Conservation (phyloP, 2,888 invertebrate species). For the Ametastegia equiseti region DNA sequence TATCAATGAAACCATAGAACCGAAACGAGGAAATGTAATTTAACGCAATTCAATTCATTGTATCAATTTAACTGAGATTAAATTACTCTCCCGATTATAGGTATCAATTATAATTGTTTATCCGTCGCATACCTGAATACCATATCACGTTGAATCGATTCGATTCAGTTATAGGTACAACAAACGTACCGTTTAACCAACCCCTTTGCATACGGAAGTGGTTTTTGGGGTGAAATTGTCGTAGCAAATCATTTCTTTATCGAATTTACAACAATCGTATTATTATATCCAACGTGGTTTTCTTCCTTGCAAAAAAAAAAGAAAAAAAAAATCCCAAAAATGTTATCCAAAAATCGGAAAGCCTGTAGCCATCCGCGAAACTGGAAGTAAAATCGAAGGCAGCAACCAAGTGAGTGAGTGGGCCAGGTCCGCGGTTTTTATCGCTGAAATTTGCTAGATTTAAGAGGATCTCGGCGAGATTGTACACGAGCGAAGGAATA, state of each 20-base stretch:
- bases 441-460: slow-evolving; percentile 39
- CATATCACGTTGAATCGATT: slow-evolving; percentile 9
- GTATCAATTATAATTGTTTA: slow-evolving; percentile 44
- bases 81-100: slow-evolving; percentile 39
- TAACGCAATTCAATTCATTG: slow-evolving; percentile 34
- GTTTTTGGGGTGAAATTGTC: not conserved
- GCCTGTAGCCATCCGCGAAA: not conserved
- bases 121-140: slow-evolving; percentile 24
- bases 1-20: slow-evolving; percentile 10
- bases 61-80: slow-evolving; percentile 23
- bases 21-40: slow-evolving; percentile 24
- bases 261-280: not conserved
- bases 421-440: slow-evolving; percentile 16
- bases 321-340: not conserved
- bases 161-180: too few relatives aligned
- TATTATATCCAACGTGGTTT: not conserved
- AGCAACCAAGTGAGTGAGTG: not conserved
- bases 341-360: too few relatives aligned
- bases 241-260: too few relatives aligned
- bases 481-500: slow-evolving; percentile 11
- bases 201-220: not conserved
- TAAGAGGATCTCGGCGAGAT: slow-evolving; percentile 26
- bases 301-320: not conserved
- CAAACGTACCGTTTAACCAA: slow-evolving; percentile 18
- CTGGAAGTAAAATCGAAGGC: not conserved